phyloP scores from a whole-genome alignment of 2,113 vertebrate genomes.

The Regulus satrapa region DNA sequence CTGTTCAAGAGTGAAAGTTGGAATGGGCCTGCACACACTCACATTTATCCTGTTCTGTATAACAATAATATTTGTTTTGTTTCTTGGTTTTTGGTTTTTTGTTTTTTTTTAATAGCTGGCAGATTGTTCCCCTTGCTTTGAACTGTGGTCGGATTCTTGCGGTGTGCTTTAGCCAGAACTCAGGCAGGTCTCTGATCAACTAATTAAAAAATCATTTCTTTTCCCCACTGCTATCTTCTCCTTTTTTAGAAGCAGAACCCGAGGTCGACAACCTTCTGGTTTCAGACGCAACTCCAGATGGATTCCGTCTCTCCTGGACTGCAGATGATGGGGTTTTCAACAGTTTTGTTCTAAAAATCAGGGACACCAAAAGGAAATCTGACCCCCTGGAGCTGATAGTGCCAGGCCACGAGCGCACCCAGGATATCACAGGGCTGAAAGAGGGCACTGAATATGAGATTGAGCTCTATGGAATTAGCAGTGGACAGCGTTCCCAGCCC shows the following conservation, averaged over 20 bases:
- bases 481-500: slow-evolving; percentile 83
- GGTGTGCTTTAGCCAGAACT: slow-evolving; percentile 6
- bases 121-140: slow-evolving; percentile 50
- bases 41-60: not conserved
- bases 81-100: too few relatives aligned
- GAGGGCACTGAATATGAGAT: slow-evolving; percentile 88
- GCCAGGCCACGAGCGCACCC: slow-evolving; percentile 77
- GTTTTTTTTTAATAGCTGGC: slow-evolving; percentile 15
- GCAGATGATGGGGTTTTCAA: slow-evolving; percentile 88
- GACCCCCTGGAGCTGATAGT: slow-evolving; percentile 81
- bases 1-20: slow-evolving; percentile 38
- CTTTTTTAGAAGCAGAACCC: slow-evolving; percentile 84
- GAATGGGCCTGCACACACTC: slow-evolving; percentile 33
- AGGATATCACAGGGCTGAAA: slow-evolving; percentile 77
- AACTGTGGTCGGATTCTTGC: slow-evolving; percentile 34
- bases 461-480: slow-evolving; percentile 85
- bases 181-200: not conserved
- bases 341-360: slow-evolving; percentile 89
- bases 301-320: slow-evolving; percentile 88
- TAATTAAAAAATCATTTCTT: slow-evolving; percentile 7
- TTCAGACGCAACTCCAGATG: slow-evolving; percentile 79
- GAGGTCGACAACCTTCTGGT: slow-evolving; percentile 87
- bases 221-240: slow-evolving; percentile 41
- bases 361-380: slow-evolving; percentile 72
- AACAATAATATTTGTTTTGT: not conserved